Evolutionary conservation across 2,888 invertebrate genomes (phyloP).

Genomic region (Drosophila peninsularis): DNA sequence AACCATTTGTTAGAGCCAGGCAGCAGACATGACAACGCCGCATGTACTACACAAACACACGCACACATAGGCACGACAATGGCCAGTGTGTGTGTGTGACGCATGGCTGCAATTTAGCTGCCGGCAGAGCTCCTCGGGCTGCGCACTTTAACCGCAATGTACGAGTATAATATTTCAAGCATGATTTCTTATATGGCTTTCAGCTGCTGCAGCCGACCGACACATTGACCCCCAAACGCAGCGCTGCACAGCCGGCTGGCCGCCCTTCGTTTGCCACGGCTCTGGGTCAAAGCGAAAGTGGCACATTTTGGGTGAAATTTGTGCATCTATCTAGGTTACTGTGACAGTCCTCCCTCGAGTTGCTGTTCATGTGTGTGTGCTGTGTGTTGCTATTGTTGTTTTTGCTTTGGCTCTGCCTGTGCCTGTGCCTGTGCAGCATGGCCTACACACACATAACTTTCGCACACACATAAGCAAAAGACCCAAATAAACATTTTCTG

Average conservation of each 20-base stretch:
- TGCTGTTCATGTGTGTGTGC: slow-evolving; percentile 34
- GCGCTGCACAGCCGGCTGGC: slow-evolving; percentile 44
- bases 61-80: slow-evolving; percentile 19
- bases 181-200: slow-evolving; percentile 77
- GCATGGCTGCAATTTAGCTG: slow-evolving; percentile 72
- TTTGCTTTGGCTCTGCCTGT: slow-evolving; percentile 36
- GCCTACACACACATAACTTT: slow-evolving; percentile 59
- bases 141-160: slow-evolving; percentile 79
- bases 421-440: slow-evolving; percentile 56
- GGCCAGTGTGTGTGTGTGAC: slow-evolving; percentile 53
- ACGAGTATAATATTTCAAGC: slow-evolving; percentile 78
- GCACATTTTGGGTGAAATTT: slow-evolving; percentile 79
- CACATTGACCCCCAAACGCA: slow-evolving; percentile 75
- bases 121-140: slow-evolving; percentile 50
- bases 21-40: slow-evolving; percentile 72
- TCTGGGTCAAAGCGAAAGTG: slow-evolving; percentile 80
- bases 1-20: slow-evolving; percentile 70
- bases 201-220: slow-evolving; percentile 34
- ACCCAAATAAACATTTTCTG: slow-evolving; percentile 79
- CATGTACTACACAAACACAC: slow-evolving; percentile 65
- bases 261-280: slow-evolving; percentile 68
- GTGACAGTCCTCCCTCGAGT: slow-evolving; percentile 72
- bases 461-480: slow-evolving; percentile 42
- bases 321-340: slow-evolving; percentile 78
- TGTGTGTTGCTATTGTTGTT: slow-evolving; percentile 40